These are phyloP conservation scores for Carassius auratus DNA, from an alignment of 2,113 vertebrate species.

Conservation along the genomic window DNA sequence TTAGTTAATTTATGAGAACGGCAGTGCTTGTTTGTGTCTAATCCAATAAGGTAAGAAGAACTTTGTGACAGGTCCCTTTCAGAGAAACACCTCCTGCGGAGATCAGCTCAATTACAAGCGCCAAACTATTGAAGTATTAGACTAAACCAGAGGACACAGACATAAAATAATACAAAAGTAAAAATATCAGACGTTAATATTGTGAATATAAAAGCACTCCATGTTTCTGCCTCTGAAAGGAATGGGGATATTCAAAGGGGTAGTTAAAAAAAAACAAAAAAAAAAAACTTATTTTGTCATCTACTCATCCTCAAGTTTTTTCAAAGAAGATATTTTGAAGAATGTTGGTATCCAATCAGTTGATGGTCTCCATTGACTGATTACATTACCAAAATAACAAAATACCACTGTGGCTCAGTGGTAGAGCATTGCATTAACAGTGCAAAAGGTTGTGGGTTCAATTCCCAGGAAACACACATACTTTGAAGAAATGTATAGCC, in stretches of 20 bases:
- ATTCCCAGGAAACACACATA: no score
- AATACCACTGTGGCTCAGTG: no score
- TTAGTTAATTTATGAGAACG: not conserved
- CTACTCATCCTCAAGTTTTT: no score
- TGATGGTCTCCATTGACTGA: no score
- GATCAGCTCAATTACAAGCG: not conserved
- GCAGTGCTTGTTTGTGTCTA: not conserved
- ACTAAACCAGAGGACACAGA: not conserved
- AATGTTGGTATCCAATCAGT: no score
- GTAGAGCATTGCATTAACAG: no score
- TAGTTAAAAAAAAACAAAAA: no score
- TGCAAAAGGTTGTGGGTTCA: no score
- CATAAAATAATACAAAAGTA: not conserved
- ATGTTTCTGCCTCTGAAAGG: not conserved
- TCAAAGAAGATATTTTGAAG: no score
- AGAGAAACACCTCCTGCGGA: not conserved
- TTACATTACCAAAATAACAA: no score
- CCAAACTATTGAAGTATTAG: conserved; percentile 1
- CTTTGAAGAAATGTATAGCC: no score
- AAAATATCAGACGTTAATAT: not conserved
- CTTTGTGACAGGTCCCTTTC: not conserved
- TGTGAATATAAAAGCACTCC: not conserved
- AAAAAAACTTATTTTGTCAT: no score
- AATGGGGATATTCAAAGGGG: not conserved
- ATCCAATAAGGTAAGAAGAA: not conserved